Conservation (phyloP, 37 sponge, comb jelly and placozoan genomes). For the Eunapius fragilis region DNA sequence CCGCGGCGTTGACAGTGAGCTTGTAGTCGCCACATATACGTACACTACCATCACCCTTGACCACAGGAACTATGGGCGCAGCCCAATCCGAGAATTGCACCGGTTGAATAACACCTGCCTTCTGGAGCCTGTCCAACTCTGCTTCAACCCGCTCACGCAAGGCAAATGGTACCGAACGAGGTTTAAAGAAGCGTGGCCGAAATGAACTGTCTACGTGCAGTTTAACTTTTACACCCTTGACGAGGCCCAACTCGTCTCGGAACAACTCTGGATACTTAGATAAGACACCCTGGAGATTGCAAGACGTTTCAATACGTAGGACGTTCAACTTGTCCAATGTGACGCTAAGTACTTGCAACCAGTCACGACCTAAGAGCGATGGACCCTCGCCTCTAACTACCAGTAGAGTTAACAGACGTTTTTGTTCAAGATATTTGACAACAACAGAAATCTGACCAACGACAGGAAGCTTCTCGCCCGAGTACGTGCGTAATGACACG, state of each 20-base stretch:
- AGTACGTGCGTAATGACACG: too few relatives aligned
- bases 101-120: conserved; percentile 23
- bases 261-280: neutral
- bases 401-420: neutral
- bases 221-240: conserved; percentile 11
- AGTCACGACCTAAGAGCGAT: neutral
- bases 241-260: conserved; percentile 4
- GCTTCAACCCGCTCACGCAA: neutral
- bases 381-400: too few relatives aligned
- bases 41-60: conserved; percentile 36
- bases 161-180: conserved; percentile 7
- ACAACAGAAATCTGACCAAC: too few relatives aligned
- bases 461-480: too few relatives aligned
- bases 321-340: neutral
- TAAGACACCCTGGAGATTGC: too few relatives aligned
- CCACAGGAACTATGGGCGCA: conserved; percentile 51
- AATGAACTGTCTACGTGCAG: neutral
- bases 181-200: conserved; percentile 1
- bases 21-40: conserved; percentile 58
- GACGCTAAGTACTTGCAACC: neutral
- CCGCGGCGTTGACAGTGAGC: conserved; percentile 36
- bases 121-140: conserved; percentile 3
- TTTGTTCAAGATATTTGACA: too few relatives aligned
- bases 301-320: neutral
- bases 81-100: conserved; percentile 50